Evolutionary conservation across 2,113 vertebrate species (phyloP).

Genomic region (Amphiprion ocellaris): DNA sequence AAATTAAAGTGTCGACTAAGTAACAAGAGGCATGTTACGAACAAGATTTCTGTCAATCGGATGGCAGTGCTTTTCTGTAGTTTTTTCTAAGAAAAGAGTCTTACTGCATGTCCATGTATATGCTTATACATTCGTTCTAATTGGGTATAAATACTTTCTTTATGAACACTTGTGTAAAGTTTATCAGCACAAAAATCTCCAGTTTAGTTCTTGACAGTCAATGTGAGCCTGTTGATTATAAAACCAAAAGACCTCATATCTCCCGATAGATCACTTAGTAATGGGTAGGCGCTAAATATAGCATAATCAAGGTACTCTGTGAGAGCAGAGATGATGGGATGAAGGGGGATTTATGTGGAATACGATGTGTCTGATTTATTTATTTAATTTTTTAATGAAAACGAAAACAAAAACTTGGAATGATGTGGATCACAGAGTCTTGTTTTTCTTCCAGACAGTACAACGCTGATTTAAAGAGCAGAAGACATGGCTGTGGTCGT

Average conservation of each 20-base stretch:
- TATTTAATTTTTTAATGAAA: background rate
- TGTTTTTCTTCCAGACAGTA: conserved; percentile 34
- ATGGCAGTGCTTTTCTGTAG: too few species aligned
- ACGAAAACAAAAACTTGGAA: background rate
- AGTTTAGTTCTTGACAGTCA: background rate
- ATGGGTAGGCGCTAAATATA: conserved; percentile 57
- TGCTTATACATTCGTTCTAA: background rate
- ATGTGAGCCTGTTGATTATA: conserved; percentile 18
- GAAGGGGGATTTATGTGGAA: conserved; percentile 50
- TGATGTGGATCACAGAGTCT: conserved; percentile 24
- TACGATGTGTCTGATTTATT: conserved; percentile 16
- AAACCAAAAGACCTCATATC: conserved; percentile 39
- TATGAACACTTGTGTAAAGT: background rate
- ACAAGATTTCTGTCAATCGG: too few species aligned
- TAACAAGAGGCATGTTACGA: background rate
- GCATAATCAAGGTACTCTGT: conserved; percentile 15
- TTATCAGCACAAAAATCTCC: background rate
- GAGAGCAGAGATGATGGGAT: conserved; percentile 22
- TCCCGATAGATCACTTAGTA: conserved; percentile 53
- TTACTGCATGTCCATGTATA: too few species aligned
- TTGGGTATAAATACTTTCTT: background rate
- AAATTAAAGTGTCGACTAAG: too few species aligned
- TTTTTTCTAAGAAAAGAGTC: too few species aligned
- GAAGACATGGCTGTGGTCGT: conserved; percentile 84
- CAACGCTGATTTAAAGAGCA: conserved; percentile 51